These are phyloP conservation scores for Percopsis transmontana DNA, from an alignment of 2,113 vertebrate genomes.

Conservation along the genomic window DNA sequence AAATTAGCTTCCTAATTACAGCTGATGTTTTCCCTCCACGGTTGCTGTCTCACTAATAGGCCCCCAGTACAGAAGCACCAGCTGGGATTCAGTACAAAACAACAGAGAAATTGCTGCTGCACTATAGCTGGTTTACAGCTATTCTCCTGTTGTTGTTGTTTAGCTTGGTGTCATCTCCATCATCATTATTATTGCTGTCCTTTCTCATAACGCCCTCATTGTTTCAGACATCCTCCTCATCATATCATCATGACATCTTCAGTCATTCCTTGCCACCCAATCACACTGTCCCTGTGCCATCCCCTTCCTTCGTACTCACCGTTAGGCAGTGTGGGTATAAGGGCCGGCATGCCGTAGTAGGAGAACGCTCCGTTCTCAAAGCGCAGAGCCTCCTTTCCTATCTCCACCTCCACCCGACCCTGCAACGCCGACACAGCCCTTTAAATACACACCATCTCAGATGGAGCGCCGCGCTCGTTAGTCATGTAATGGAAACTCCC, in stretches of 20 bases:
- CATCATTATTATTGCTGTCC: background rate
- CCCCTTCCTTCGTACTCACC: constrained; percentile 71
- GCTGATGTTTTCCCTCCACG: constrained; percentile 42
- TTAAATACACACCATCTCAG: constrained; percentile 22
- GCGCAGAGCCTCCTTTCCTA: constrained; percentile 92
- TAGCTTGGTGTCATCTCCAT: constrained; percentile 2
- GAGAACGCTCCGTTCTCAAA: constrained; percentile 98
- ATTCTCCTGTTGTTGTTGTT: constrained; percentile 2
- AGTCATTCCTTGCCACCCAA: background rate
- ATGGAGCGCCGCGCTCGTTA: constrained; percentile 8
- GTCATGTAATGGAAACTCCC: constrained; percentile 9
- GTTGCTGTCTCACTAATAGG: constrained; percentile 28
- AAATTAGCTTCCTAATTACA: constrained; percentile 73
- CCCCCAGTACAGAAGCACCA: constrained; percentile 22
- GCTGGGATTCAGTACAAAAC: constrained; percentile 31
- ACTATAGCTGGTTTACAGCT: background rate
- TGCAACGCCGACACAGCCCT: constrained; percentile 60
- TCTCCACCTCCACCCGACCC: constrained; percentile 96
- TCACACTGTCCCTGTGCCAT: background rate
- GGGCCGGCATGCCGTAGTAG: constrained; percentile 92
- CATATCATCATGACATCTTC: no score
- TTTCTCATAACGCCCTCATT: no score
- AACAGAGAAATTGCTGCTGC: background rate
- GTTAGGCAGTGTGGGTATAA: constrained; percentile 80
- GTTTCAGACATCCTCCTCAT: no score